Percentiles rank a stretch among this genome's conserved stretches.
phyloP scores from a whole-genome alignment of 2,797 vertebrate species.

The Natrix natrix region DNA sequence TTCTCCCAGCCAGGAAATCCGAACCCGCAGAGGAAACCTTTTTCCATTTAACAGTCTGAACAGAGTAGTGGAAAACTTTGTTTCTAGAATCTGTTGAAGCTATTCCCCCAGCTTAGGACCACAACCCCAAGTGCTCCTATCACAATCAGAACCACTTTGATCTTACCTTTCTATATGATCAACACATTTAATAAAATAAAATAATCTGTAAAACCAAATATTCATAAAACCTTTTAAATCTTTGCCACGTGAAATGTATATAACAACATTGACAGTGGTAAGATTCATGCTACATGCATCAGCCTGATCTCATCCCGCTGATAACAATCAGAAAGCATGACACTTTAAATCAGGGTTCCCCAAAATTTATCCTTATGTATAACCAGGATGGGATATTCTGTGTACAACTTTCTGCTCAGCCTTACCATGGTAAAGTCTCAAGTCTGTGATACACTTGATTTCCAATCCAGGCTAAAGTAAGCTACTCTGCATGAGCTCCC shows the following conservation, averaged over 20 bases:
- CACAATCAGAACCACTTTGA: background rate
- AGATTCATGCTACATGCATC: background rate
- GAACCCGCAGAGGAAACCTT: too few species aligned
- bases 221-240: constrained; percentile 1
- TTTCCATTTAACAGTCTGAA: too few species aligned
- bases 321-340: background rate
- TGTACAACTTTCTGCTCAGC: background rate
- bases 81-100: background rate
- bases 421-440: background rate
- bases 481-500: background rate
- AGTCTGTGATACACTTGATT: background rate
- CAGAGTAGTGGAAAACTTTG: background rate
- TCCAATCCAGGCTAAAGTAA: background rate
- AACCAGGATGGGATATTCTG: background rate
- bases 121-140: background rate
- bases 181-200: background rate
- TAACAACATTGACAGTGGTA: background rate
- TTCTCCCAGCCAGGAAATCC: too few species aligned
- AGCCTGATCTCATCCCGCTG: background rate
- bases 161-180: background rate
- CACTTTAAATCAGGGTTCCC: too few species aligned
- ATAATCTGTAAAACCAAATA: background rate
- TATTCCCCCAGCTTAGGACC: background rate
- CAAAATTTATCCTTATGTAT: background rate
- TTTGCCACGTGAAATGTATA: background rate